Evolutionary conservation across 2,888 invertebrate species (phyloP).

Genomic region (Heliothis peltigera): DNA sequence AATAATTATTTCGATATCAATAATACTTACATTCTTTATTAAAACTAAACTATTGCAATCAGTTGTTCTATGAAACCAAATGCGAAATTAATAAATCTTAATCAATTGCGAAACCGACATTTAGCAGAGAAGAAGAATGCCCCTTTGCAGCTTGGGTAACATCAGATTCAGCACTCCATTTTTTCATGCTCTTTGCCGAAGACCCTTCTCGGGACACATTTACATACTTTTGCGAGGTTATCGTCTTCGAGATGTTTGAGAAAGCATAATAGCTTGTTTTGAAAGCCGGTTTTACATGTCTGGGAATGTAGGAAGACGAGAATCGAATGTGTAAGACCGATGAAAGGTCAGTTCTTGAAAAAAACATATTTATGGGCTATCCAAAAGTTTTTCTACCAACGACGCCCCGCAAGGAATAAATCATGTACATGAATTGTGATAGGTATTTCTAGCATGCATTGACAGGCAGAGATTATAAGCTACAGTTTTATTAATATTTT

Average conservation of each 20-base stretch:
- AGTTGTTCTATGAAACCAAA: too few species aligned
- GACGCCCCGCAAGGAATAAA: neutral
- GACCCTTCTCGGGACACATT: slow-evolving; percentile 51
- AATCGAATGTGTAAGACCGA: slow-evolving; percentile 30
- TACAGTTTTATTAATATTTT: too few species aligned
- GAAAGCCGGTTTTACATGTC: slow-evolving; percentile 49
- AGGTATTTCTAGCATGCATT: too few species aligned
- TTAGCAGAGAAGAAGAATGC: neutral
- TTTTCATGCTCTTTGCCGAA: slow-evolving; percentile 4
- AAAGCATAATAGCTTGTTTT: slow-evolving; percentile 58
- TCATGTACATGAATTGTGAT: neutral
- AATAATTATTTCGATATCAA: too few species aligned
- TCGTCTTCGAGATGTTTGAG: slow-evolving; percentile 59
- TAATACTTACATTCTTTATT: too few species aligned
- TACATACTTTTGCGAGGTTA: slow-evolving; percentile 65
- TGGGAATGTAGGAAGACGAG: slow-evolving; percentile 34
- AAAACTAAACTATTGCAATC: too few species aligned
- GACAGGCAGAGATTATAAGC: too few species aligned
- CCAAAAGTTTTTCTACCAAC: slow-evolving; percentile 36
- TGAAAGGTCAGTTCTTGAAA: slow-evolving; percentile 44
- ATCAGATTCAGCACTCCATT: slow-evolving; percentile 8
- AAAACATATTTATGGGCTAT: slow-evolving; percentile 32
- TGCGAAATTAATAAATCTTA: too few species aligned
- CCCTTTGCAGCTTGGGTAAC: neutral
- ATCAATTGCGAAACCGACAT: too few species aligned